Percentiles rank a stretch among this genome's conserved stretches.
Conservation (phyloP, 2,888 invertebrate genomes). For the Ennomos quercinarius region DNA sequence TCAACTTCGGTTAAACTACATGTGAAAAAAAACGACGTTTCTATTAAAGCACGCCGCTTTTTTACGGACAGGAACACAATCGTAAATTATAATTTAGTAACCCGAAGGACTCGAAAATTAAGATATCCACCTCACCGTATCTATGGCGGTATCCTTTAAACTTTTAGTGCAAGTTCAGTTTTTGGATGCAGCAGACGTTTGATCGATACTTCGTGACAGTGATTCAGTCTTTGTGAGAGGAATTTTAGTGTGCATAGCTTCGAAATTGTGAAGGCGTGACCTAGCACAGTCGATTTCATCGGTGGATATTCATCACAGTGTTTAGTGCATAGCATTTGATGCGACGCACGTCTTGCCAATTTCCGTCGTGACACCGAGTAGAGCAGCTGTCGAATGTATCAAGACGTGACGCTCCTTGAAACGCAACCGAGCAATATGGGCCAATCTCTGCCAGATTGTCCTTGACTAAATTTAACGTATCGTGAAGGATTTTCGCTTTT, state of each 20-base stretch:
- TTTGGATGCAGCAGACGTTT: conserved; percentile 67
- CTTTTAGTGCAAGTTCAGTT: conserved; percentile 65
- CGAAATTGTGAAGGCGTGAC: conserved; percentile 65
- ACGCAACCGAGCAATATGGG: conserved; percentile 24
- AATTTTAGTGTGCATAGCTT: conserved; percentile 57
- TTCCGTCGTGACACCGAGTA: conserved; percentile 55
- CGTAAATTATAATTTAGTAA: conserved; percentile 84
- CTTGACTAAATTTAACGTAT: conserved; percentile 16
- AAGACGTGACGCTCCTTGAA: conserved; percentile 36
- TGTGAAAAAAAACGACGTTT: conserved; percentile 80
- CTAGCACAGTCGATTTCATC: conserved; percentile 70
- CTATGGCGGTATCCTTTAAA: conserved; percentile 75
- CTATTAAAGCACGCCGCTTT: conserved; percentile 78
- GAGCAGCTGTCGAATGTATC: conserved; percentile 33
- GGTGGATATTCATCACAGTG: conserved; percentile 63
- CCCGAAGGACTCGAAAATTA: conserved; percentile 68
- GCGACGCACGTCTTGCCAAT: conserved; percentile 75
- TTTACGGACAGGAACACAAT: conserved; percentile 74
- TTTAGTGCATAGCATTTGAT: conserved; percentile 59
- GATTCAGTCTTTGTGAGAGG: conserved; percentile 43
- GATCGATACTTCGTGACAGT: conserved; percentile 39
- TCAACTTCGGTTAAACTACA: conserved; percentile 69
- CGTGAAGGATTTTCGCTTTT: conserved; percentile 37
- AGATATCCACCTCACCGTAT: conserved; percentile 73
- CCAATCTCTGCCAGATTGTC: conserved; percentile 16